Base-by-base conservation (phyloP, 1,140 invertebrate species). In the Zophobas morio region DNA sequence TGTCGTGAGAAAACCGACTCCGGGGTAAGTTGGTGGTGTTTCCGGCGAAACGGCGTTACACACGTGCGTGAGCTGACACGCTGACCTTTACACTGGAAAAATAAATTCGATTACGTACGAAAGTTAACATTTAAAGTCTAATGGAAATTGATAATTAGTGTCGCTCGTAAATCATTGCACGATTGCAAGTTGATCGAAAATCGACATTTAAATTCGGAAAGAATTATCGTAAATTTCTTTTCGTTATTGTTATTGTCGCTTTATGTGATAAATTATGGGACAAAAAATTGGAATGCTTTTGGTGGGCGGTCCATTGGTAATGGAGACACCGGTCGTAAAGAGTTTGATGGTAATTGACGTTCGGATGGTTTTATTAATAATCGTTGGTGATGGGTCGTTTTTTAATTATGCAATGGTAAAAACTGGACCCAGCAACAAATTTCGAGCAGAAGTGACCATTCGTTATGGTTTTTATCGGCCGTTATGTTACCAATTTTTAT, bases 81-180 rank as follows among this genome's bases (percentile, higher is more conserved):
- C n/a, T 51, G 39, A 66, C 60, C 60, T 60, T 60, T 60, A 39
- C 20, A n/a, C 34, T 1, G 36, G 33, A 2, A 63, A 40, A 63
- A 63, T 34, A 57, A 33, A 35, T 35, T 2, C 49, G 49, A 51
- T 51, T 51, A 20, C 49, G 49, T 51, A 6, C n/a, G 49, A 51
- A 2, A 51, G 6, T 51, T 51, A 51, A 51, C 49, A 51, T 51
- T 51, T 51, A 20, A 2, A 20, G 49, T 46, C 49, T 51, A 51
- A 51, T 57, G 54, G 60, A 66, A 66, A 66, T 66, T 66, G 37
- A 66, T 66, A 66, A 66, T 66, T 66, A 46, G 37, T 66, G 60
- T 66, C 39, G 8, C 1, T n/a, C 0, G 42, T 66, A 66, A 66
- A 66, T 66, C 60, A 66, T 42, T 20, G 0, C n/a, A 46, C 8